phyloP scores from a whole-genome alignment of 2,888 invertebrate genomes.

The Agonopterix arenella region DNA sequence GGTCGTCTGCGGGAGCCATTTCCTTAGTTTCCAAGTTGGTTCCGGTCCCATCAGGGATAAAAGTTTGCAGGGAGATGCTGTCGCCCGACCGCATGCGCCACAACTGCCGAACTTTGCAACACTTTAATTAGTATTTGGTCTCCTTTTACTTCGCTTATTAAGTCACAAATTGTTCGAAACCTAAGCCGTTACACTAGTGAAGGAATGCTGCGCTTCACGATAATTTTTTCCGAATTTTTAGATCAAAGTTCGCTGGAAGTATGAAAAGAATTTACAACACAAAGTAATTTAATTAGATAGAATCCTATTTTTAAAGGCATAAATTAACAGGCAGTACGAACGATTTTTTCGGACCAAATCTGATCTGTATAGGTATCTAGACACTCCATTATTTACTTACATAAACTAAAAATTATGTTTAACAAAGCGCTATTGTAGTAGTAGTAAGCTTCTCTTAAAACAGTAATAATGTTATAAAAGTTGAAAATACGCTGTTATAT shows the following conservation, averaged over 20 bases:
- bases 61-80: slow-evolving; percentile 41
- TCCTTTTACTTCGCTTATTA: slow-evolving; percentile 22
- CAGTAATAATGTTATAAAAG: slow-evolving; percentile 23
- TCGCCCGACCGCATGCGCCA: slow-evolving; percentile 33
- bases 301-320: background rate
- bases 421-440: too few relatives aligned
- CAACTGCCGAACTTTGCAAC: slow-evolving; percentile 44
- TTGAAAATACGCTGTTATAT: slow-evolving; percentile 52
- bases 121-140: slow-evolving; percentile 56
- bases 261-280: background rate
- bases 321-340: too few relatives aligned
- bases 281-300: too few relatives aligned
- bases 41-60: slow-evolving; percentile 36
- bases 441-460: too few relatives aligned
- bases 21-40: slow-evolving; percentile 34
- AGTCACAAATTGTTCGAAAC: background rate
- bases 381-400: too few relatives aligned
- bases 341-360: too few relatives aligned
- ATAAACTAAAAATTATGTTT: too few relatives aligned
- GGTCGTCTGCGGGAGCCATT: slow-evolving; percentile 21
- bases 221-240: background rate
- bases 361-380: too few relatives aligned
- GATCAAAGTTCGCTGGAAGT: background rate
- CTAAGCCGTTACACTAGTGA: background rate
- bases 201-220: background rate